Evolutionary conservation across 2,113 vertebrate species (phyloP).

Genomic region (Centrocercus urophasianus): DNA sequence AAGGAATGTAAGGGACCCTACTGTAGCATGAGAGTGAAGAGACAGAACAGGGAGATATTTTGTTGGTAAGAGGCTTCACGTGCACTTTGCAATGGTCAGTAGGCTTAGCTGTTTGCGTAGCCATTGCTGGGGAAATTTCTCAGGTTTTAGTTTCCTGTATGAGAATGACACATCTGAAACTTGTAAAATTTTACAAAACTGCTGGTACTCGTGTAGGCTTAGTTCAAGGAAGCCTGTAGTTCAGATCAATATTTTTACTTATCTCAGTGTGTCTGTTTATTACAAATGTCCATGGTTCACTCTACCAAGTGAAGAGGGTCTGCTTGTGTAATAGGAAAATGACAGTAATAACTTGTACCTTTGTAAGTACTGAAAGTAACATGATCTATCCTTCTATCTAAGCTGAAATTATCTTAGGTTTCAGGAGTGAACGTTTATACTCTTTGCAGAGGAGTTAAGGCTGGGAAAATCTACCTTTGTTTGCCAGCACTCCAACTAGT

Average conservation of each 20-base stretch:
- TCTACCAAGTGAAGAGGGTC: not conserved
- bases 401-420: not conserved
- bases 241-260: not conserved
- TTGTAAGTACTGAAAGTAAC: not conserved
- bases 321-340: not conserved
- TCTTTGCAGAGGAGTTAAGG: not conserved
- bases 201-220: not conserved
- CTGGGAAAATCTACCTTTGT: not conserved
- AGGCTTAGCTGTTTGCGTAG: not conserved
- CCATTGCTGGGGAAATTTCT: not conserved
- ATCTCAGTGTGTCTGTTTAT: not conserved
- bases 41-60: not conserved
- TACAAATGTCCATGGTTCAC: not conserved
- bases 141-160: not conserved
- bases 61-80: not conserved
- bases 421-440: not conserved
- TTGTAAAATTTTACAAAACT: not conserved
- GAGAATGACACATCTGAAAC: not conserved
- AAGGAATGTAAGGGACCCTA: not conserved
- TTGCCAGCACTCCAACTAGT: conserved; percentile 29
- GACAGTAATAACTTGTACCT: not conserved
- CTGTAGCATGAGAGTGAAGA: not conserved
- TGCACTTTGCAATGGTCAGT: not conserved
- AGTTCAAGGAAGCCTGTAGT: not conserved
- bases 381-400: not conserved